Evolutionary conservation across 2,888 invertebrate genomes (phyloP).

Genomic region (Parnassius orleans): DNA sequence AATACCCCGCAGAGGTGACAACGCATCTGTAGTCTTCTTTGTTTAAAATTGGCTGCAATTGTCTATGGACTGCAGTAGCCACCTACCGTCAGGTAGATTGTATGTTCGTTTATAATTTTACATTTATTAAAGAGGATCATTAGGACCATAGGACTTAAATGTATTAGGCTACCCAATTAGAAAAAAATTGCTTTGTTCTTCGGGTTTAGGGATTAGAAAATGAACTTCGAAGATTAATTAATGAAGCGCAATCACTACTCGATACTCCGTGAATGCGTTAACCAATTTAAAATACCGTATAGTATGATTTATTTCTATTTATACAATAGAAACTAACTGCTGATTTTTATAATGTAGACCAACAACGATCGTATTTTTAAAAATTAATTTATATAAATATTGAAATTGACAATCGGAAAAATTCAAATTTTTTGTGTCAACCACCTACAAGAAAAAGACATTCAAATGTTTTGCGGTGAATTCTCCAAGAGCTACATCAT

Average conservation of each 20-base stretch:
- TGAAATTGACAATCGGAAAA: not conserved
- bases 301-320: not conserved
- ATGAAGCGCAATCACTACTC: conserved; percentile 66
- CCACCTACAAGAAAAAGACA: conserved; percentile 52
- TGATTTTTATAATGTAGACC: too few relatives aligned
- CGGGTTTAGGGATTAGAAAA: conserved; percentile 66
- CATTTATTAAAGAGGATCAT: conserved; percentile 24
- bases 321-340: not conserved
- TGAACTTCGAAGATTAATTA: conserved; percentile 71
- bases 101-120: too few relatives aligned
- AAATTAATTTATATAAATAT: not conserved
- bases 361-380: not conserved
- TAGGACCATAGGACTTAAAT: too few relatives aligned
- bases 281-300: not conserved
- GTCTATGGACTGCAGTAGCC: too few relatives aligned
- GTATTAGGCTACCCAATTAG: conserved; percentile 15
- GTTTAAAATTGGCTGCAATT: too few relatives aligned
- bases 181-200: conserved; percentile 42
- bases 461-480: conserved; percentile 37
- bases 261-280: conserved; percentile 31
- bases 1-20: too few relatives aligned
- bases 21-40: too few relatives aligned
- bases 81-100: too few relatives aligned
- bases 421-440: conserved; percentile 39
- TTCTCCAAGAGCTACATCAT: conserved; percentile 58